A percentile compares a stretch with the other conserved stretches of the same genome.
These are phyloP conservation scores for Trissolcus japonicus DNA, from an alignment of 2,888 invertebrate genomes.

Conservation along the genomic window DNA sequence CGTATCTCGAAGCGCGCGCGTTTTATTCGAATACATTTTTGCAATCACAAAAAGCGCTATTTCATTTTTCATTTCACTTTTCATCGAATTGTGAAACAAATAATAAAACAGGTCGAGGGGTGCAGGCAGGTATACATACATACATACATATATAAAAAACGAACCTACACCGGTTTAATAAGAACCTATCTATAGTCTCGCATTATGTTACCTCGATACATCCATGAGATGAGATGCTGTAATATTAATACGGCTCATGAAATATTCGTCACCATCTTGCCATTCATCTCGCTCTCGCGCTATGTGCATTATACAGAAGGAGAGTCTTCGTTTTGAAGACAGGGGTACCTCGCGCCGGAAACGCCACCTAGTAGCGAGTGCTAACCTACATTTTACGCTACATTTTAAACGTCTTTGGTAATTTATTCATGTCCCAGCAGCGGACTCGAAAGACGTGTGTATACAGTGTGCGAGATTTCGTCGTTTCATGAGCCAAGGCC, in stretches of 20 bases:
- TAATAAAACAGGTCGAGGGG: conserved; percentile 18
- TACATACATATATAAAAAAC: conserved; percentile 24
- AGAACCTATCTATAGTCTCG: conserved; percentile 78
- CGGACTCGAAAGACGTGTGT: conserved; percentile 50
- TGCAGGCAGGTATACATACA: conserved; percentile 9
- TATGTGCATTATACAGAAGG: conserved; percentile 58
- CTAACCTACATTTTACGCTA: conserved; percentile 71
- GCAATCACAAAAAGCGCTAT: conserved; percentile 13
- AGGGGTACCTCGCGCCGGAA: conserved; percentile 59
- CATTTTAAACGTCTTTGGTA: conserved; percentile 65
- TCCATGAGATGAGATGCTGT: conserved; percentile 75
- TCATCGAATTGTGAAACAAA: conserved; percentile 14
- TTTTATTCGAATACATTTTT: conserved; percentile 31
- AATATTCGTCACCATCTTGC: conserved; percentile 75
- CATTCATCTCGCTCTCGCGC: conserved; percentile 72
- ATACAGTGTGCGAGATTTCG: conserved; percentile 30
- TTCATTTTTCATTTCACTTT: conserved; percentile 4
- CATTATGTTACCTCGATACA: conserved; percentile 77
- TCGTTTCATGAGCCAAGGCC: conserved; percentile 29
- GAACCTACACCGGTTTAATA: conserved; percentile 74
- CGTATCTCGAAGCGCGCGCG: conserved; percentile 6
- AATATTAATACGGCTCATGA: conserved; percentile 75
- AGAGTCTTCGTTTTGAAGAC: conserved; percentile 61
- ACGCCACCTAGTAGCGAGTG: conserved; percentile 55
- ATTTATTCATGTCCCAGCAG: conserved; percentile 62